A percentile compares a stretch with the other conserved stretches of the same genome.
Evolutionary conservation across 2,888 invertebrate genomes (phyloP).

Genomic region (Andrena bicolor): DNA sequence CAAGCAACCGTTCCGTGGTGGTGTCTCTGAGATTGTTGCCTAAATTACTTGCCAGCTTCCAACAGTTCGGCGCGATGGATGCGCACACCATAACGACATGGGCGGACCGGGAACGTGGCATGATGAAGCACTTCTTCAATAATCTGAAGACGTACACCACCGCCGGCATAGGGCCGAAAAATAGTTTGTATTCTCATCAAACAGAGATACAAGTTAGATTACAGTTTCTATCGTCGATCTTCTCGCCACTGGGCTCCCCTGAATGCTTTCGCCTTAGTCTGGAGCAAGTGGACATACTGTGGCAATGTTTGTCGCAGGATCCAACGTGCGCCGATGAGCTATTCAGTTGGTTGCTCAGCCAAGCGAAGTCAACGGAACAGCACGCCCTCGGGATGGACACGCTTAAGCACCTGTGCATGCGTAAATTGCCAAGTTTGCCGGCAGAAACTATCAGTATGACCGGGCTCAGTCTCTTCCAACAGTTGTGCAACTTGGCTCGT

Average conservation of each 20-base stretch:
- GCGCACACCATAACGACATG: constrained; percentile 94
- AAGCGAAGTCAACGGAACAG: constrained; percentile 96
- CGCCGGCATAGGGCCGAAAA: constrained; percentile 76
- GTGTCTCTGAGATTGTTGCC: constrained; percentile 95
- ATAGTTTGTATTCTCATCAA: constrained; percentile 89
- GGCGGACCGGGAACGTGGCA: constrained; percentile 96
- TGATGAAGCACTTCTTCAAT: constrained; percentile 97
- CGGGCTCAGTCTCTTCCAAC: constrained; percentile 95
- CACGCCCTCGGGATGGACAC: constrained; percentile 96
- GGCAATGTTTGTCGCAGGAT: constrained; percentile 96
- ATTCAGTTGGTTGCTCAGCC: constrained; percentile 96
- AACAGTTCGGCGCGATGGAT: constrained; percentile 94
- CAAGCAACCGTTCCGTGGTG: constrained; percentile 95
- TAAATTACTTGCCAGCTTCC: constrained; percentile 95
- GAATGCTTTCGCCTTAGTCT: constrained; percentile 94
- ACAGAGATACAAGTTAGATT: constrained; percentile 96
- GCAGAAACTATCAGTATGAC: constrained; percentile 97
- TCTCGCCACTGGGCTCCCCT: constrained; percentile 95
- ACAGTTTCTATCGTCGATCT: constrained; percentile 96
- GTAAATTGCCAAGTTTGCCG: constrained; percentile 94
- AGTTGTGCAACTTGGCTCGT: constrained; percentile 94
- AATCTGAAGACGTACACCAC: constrained; percentile 92
- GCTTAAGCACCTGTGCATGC: constrained; percentile 93
- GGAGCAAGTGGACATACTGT: constrained; percentile 95
- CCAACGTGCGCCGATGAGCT: constrained; percentile 95